Evolutionary conservation across 2,797 vertebrate genomes (phyloP).

Genomic region (Sparidentex hasta): DNA sequence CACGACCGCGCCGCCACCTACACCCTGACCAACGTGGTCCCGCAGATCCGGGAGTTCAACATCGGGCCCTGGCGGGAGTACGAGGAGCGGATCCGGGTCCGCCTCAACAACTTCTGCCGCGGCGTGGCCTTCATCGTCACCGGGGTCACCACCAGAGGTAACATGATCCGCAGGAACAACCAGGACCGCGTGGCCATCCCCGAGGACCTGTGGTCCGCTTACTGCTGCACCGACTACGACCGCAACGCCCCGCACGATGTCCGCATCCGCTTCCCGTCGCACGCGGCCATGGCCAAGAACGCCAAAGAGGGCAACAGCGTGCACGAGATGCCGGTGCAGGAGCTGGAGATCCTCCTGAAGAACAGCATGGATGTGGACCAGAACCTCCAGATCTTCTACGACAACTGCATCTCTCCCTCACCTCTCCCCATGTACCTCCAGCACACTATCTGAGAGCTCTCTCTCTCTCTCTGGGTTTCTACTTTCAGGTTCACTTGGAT

Average conservation of each 20-base stretch:
- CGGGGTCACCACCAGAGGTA: constrained; percentile 78
- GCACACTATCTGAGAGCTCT: constrained; percentile 68
- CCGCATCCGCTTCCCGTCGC: constrained; percentile 75
- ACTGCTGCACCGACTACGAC: constrained; percentile 84
- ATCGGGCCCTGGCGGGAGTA: constrained; percentile 78
- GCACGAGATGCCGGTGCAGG: constrained; percentile 75
- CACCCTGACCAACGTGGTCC: constrained; percentile 83
- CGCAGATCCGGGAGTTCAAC: constrained; percentile 80
- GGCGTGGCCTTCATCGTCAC: constrained; percentile 79
- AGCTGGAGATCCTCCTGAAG: constrained; percentile 79
- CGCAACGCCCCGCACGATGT: constrained; percentile 74
- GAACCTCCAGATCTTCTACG: constrained; percentile 83
- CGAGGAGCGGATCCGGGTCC: constrained; percentile 75
- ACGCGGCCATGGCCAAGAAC: constrained; percentile 77
- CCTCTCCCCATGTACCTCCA: constrained; percentile 82
- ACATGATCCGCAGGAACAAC: constrained; percentile 83
- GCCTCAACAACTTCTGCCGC: constrained; percentile 83
- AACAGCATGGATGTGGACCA: constrained; percentile 74
- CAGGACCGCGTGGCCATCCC: constrained; percentile 82
- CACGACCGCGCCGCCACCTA: constrained; percentile 81
- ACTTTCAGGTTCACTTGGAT: background rate
- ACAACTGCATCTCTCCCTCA: constrained; percentile 83
- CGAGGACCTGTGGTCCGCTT: constrained; percentile 82
- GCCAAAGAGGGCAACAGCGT: constrained; percentile 76
- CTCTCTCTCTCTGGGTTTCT: background rate